phyloP scores from a whole-genome alignment of 2,113 vertebrate genomes.

The Pteropus alecto region DNA sequence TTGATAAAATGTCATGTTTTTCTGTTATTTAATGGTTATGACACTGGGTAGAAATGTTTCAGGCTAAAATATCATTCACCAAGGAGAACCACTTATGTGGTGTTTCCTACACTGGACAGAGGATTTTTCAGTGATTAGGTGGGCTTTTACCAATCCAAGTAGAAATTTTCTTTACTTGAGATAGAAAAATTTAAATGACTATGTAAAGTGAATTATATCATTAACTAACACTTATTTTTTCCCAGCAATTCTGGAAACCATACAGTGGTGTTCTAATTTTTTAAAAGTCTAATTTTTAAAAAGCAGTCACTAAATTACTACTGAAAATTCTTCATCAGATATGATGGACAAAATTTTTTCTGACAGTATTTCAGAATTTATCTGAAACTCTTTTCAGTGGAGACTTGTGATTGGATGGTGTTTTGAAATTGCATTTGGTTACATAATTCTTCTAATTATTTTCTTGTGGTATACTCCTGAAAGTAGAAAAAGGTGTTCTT shows the following conservation, averaged over 20 bases:
- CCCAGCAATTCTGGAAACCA: background rate
- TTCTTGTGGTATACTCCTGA: background rate
- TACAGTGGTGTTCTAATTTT: background rate
- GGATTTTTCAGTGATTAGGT: background rate
- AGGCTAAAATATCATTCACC: background rate
- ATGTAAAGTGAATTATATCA: background rate
- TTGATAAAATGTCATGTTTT: background rate
- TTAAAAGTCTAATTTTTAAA: background rate
- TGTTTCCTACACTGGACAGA: background rate
- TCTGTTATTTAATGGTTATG: background rate
- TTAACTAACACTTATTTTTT: background rate
- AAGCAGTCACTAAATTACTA: slow-evolving; percentile 11
- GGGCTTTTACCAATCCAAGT: background rate
- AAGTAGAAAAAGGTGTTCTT: background rate
- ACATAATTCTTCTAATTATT: background rate
- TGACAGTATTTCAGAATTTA: background rate
- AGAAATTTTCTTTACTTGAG: background rate
- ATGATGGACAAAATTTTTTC: background rate
- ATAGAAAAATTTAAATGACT: background rate
- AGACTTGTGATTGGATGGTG: background rate
- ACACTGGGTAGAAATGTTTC: background rate
- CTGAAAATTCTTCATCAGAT: background rate
- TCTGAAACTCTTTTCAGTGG: background rate
- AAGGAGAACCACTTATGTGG: background rate
- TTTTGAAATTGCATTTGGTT: background rate